Evolutionary conservation across 2,113 vertebrate genomes (phyloP), one percentile per base, ranked within the genome.

Genomic region (Phocoena phocoena): DNA sequence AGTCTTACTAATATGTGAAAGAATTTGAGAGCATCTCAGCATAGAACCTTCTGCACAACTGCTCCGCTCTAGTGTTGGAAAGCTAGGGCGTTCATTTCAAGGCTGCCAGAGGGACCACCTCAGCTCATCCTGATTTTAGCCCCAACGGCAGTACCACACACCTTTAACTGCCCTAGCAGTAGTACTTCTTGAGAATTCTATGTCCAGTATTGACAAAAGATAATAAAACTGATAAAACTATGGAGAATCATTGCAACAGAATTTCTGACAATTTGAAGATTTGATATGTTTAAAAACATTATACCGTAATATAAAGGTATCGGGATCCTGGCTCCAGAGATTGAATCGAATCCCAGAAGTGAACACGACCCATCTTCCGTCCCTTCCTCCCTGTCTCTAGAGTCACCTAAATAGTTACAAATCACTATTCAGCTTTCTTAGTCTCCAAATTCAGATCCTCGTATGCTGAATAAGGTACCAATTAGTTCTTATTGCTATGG

Each of bases 251-350:
- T 60, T 15, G 71, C 63, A 94, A 67, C 25, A 58, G 11, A 94
- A 88, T n/a, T 70, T 88, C 50, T 93, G 20, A 62, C 4, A 96
- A 28, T 23, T 97, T 93, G 44, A 68, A 96, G 13, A 86, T 33
- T 65, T 67, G 25, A 67, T n/a, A 55, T 96, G 94, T 70, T 44
- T 77, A 96, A 97, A 97, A 82, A 95, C n/a, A n/a, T 1, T 50
- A 0, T 36, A 77, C 2, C 0, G 80, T 96, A 21, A 38, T 73
- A 50, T 74, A 80, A 96, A 93, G 38, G 2, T 94, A 2, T 70
- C 71, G 94, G 74, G 53, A 87, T 76, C 85, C 28, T 74, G 80
- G 21, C 63, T 50, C 11, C 80, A 71, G 44, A 68, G 15, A 91
- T 12, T 44, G 55, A 62, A 96, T 50, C 3, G 94, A 36, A 84